Evolutionary conservation across 92 coral and sea anemone species (phyloP), one percentile per base, ranked within the genome.

Genomic region (Diadumene lineata): DNA sequence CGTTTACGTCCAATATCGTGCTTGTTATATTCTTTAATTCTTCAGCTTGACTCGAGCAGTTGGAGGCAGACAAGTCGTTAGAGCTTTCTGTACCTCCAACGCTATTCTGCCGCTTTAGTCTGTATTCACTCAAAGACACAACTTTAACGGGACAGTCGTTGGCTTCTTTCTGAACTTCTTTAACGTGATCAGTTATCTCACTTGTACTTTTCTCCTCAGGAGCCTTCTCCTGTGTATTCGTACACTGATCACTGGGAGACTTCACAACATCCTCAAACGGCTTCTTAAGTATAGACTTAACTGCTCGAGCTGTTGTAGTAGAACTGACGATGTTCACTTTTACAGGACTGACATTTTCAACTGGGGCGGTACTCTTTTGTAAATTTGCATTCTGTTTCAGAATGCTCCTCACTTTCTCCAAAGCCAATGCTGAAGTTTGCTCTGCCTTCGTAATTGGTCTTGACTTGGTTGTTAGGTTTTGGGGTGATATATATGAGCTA

Each of bases 331-430:
- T 30, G n/a, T 60, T 23, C 24, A 8, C 11, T 55, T 56, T 21
- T 15, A 32, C 53, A 44, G 33, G 26, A 34, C 18, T 43, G 29
- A 34, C 50, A 31, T 30, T 33, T n/a, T 56, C 50, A 32, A 26
- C 50, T 4, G 66, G 10, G 1, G 50, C 7, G 53, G 48, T 34
- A 2, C 56, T 4, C 51, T 19, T 56, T 6, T 23, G 51, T 10
- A 31, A n/a, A 56, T 50, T 34, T 18, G 76, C 75, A 78, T 85
- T 91, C 31, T 73, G 85, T 33, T 76, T 66, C 18, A 88, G 81
- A 70, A 84, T 88, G 56, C 81, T 85, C 70, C 7, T 84, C 32
- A 90, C 71, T 72, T 88, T 72, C 57, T 77, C 73, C 19, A 70
- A 60, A 11, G 97, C 88, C 31, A 70, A 43, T 56, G 79, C 73